These are phyloP conservation scores for Trichonephila inaurata DNA, from an alignment of 1,140 invertebrate genomes.

Conservation along the genomic window DNA sequence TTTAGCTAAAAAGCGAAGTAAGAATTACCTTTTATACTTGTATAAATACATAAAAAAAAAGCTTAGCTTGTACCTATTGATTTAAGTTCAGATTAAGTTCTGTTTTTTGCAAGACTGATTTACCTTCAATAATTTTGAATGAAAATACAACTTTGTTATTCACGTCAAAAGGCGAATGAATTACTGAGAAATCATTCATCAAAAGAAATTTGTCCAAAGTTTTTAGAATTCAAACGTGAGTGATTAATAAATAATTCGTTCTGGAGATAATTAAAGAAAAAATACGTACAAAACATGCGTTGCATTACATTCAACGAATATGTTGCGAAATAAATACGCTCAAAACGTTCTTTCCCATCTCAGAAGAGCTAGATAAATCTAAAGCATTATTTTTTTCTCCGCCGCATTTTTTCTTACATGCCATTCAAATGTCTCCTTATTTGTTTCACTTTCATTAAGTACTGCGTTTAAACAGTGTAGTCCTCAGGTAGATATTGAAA, in stretches of 20 bases:
- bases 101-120: neutral
- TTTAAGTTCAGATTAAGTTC: too few species aligned
- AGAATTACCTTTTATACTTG: too few species aligned
- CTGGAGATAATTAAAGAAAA: slow-evolving; percentile 4
- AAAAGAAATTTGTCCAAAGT: neutral
- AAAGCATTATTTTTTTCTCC: slow-evolving; percentile 6
- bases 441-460: slow-evolving; percentile 76
- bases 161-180: neutral
- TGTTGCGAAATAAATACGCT: slow-evolving; percentile 13
- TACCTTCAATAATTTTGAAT: neutral
- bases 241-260: slow-evolving; percentile 5
- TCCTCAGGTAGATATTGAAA: slow-evolving; percentile 74
- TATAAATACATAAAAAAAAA: too few species aligned
- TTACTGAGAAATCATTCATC: neutral
- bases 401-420: slow-evolving; percentile 27
- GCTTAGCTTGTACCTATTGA: too few species aligned
- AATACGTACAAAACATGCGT: neutral
- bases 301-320: slow-evolving; percentile 24
- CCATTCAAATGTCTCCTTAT: slow-evolving; percentile 67
- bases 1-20: too few species aligned
- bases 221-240: slow-evolving; percentile 3
- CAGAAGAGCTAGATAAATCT: slow-evolving; percentile 54
- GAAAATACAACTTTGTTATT: neutral
- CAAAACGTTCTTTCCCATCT: slow-evolving; percentile 27
- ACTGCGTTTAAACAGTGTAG: slow-evolving; percentile 67